These are phyloP conservation scores for Cantharis rustica DNA, from an alignment of 2,888 invertebrate species.

Conservation along the genomic window DNA sequence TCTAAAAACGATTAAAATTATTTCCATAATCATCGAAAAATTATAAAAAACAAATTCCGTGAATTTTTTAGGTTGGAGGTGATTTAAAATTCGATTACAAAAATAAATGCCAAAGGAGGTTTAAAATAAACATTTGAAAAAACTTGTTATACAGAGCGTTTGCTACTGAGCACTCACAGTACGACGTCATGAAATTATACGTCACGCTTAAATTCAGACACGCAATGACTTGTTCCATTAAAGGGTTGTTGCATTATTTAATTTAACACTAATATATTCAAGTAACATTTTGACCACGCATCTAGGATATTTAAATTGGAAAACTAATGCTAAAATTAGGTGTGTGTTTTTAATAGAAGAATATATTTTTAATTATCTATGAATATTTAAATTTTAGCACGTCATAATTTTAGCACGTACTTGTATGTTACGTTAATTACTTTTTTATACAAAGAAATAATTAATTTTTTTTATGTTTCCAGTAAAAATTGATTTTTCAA, in stretches of 20 bases:
- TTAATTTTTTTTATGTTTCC: neutral
- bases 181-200: neutral
- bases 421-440: neutral
- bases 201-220: neutral
- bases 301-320: neutral
- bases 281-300: neutral
- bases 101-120: no score
- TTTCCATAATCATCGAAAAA: neutral
- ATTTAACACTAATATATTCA: neutral
- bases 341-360: neutral
- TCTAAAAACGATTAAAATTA: slow-evolving; percentile 34
- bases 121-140: no score
- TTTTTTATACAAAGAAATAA: neutral
- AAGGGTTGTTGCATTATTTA: neutral
- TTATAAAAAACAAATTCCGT: no score
- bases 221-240: neutral
- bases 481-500: neutral
- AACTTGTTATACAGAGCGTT: neutral
- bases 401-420: neutral
- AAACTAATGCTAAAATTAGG: neutral
- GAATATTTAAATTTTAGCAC: neutral
- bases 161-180: neutral
- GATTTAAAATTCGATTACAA: no score
- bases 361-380: neutral
- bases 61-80: no score